Evolutionary conservation across 2,113 vertebrate genomes (phyloP).

Genomic region (Notarius lentiginosus): DNA sequence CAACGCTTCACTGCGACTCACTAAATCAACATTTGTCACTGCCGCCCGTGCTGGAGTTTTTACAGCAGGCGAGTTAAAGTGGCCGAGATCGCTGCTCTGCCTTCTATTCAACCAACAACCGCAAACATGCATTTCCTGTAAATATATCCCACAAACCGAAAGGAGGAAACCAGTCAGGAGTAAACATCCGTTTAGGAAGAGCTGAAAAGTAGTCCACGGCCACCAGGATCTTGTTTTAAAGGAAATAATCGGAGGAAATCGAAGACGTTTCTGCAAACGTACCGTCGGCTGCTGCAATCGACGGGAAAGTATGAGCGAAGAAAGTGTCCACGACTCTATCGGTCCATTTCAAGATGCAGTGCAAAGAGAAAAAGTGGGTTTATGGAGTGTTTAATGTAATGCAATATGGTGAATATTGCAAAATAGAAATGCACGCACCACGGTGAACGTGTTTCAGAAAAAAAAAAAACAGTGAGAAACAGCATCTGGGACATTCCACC

Average conservation of each 20-base stretch:
- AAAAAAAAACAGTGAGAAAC: too few relatives aligned
- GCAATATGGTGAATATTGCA: neutral
- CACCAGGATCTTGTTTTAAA: neutral
- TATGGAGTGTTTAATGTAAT: neutral
- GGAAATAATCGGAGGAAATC: neutral
- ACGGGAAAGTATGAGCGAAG: neutral
- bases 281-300: neutral
- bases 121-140: neutral
- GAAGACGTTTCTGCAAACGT: too few relatives aligned
- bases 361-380: neutral
- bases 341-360: neutral
- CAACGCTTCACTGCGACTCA: slow-evolving; percentile 16
- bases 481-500: too few relatives aligned
- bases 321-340: neutral
- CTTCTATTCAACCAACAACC: neutral
- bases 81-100: neutral
- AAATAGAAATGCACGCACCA: too few relatives aligned
- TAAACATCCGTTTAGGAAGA: neutral
- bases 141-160: neutral
- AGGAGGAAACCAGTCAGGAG: neutral
- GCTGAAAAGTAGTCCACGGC: neutral
- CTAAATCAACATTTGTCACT: slow-evolving; percentile 32
- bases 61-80: neutral
- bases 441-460: too few relatives aligned
- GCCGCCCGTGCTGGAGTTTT: neutral